Percentiles rank a stretch among this genome's conserved stretches.
These are phyloP conservation scores for Colletes gigas DNA, from an alignment of 1,140 invertebrate genomes.

Conservation along the genomic window DNA sequence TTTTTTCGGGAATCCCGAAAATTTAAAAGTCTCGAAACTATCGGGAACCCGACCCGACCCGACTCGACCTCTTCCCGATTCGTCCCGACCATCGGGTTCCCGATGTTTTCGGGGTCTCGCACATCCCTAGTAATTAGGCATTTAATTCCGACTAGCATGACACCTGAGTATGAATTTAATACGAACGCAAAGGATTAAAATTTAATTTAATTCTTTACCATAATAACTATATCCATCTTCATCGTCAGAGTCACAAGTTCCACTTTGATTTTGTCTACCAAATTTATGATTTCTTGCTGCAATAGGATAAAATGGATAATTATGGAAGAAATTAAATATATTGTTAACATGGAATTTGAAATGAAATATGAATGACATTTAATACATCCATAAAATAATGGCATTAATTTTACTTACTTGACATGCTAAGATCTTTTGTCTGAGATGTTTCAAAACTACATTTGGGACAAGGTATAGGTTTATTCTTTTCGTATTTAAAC, in stretches of 20 bases:
- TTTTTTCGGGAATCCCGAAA: too few species aligned
- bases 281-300: slow-evolving; percentile 90
- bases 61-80: too few species aligned
- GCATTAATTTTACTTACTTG: slow-evolving; percentile 85
- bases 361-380: background rate
- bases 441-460: slow-evolving; percentile 95
- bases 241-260: slow-evolving; percentile 78
- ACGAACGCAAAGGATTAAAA: background rate
- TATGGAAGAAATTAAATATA: background rate
- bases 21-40: too few species aligned
- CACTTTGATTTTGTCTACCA: slow-evolving; percentile 88
- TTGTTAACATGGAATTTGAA: background rate
- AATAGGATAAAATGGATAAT: slow-evolving; percentile 63
- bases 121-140: too few species aligned
- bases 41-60: too few species aligned
- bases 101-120: too few species aligned
- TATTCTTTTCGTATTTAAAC: slow-evolving; percentile 95
- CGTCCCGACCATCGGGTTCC: too few species aligned
- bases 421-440: slow-evolving; percentile 97
- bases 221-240: slow-evolving; percentile 77
- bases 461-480: slow-evolving; percentile 95
- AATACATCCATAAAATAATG: background rate
- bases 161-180: too few species aligned
- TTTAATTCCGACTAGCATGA: too few species aligned
- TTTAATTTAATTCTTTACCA: slow-evolving; percentile 59